Evolutionary conservation across 2,888 invertebrate genomes (phyloP), one percentile per base, ranked within the genome.

Genomic region (Brachyptera risi): DNA sequence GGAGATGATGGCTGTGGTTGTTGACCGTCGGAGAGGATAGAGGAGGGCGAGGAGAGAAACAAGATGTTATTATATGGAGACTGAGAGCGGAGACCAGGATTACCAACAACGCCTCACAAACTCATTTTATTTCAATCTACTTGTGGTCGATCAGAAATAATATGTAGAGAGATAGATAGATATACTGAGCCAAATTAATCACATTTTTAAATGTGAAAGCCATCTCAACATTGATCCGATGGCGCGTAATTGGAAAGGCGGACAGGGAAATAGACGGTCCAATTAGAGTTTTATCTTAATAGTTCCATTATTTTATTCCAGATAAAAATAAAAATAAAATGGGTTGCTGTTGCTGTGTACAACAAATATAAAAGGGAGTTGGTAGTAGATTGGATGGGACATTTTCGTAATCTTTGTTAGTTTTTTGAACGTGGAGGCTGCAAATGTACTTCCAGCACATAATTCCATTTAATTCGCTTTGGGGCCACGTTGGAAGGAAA

Each of bases 51-150:
- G 35, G 24, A 51, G 35, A 31, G 54, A 56, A 60, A 60, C 60
- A 35, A 56, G 59, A 37, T 54, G 54, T 54, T 54, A 19, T 60
- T 56, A 56, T 44, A 56, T 60, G 60, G 60, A 59, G 42, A n/a
- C 21, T 17, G 27, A 21, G 15, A 17, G n/a, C 35, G 19, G 21
- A 31, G 35, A 19, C 35, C 60, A 44, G 60, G 27, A 17, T 56
- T 60, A 24, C 54, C 60, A 37, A 60, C 60, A 54, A 19, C 35
- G n/a, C 50, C 35, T 54, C 37, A 40, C 40, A 40, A 15, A 15
- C 40, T n/a, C 9, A 40, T 40, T 15, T 24, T 31, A n/a, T 51
- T 19, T 47, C 47, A 24, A 23, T 23, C 47, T 47, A 17, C 42
- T 42, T 42, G 42, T 9, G 17, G 7, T 42, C 42, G 42, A 42